Conservation (phyloP, 2,888 invertebrate species). For the Cataglyphis livida region DNA sequence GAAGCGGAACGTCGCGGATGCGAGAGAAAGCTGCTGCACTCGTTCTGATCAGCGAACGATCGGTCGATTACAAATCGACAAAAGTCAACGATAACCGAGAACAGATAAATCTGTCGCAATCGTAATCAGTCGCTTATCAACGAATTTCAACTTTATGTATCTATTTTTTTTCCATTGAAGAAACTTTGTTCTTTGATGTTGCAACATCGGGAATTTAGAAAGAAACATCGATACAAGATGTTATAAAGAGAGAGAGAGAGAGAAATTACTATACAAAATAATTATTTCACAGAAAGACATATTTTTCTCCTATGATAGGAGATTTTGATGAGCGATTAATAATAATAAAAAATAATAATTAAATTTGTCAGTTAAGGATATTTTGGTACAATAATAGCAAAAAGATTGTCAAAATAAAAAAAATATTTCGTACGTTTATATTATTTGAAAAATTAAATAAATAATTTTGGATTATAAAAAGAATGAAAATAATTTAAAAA, state of each 20-base stretch:
- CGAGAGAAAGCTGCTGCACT: slow-evolving; percentile 63
- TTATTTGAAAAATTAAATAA: too few relatives aligned
- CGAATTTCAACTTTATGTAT: neutral
- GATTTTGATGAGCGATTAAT: slow-evolving; percentile 19
- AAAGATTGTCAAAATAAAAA: too few relatives aligned
- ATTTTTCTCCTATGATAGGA: neutral
- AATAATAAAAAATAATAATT: slow-evolving; percentile 5
- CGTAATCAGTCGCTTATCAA: slow-evolving; percentile 8
- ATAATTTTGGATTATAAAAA: too few relatives aligned
- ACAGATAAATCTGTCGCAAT: slow-evolving; percentile 14
- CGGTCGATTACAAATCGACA: neutral
- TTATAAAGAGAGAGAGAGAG: neutral
- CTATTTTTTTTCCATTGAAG: neutral
- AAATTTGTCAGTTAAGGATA: slow-evolving; percentile 1
- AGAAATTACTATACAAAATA: neutral
- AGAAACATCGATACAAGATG: neutral
- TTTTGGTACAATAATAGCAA: too few relatives aligned
- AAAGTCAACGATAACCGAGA: slow-evolving; percentile 1
- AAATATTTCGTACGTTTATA: too few relatives aligned
- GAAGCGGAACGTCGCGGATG: slow-evolving; percentile 49
- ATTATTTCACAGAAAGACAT: slow-evolving; percentile 2
- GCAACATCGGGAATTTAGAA: neutral
- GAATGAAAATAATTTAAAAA: too few relatives aligned
- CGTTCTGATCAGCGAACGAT: slow-evolving; percentile 49
- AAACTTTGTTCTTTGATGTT: neutral